Conservation (phyloP, 2,888 invertebrate species). For the Plusia festucae region DNA sequence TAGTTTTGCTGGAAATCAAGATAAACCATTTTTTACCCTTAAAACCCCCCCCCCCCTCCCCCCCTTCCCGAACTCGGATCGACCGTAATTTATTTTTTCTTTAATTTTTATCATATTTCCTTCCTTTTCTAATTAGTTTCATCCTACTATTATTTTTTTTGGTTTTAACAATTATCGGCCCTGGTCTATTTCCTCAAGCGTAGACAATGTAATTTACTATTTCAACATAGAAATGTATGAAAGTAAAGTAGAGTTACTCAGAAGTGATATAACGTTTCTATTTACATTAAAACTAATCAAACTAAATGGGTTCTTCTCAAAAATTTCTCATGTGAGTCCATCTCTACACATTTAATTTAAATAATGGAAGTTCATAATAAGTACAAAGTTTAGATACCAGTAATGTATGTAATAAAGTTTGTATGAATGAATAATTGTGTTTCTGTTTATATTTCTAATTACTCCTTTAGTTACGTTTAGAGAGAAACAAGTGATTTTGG, state of each 20-base stretch:
- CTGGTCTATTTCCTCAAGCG: too few relatives aligned
- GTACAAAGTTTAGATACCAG: not conserved
- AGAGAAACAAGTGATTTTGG: too few relatives aligned
- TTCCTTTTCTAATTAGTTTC: too few relatives aligned
- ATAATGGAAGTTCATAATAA: not conserved
- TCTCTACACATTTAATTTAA: not conserved
- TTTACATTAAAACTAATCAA: constrained; percentile 29
- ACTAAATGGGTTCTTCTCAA: constrained; percentile 17
- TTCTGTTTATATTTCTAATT: not conserved
- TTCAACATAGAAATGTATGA: constrained; percentile 7
- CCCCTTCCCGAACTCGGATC: too few relatives aligned
- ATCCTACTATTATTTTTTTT: too few relatives aligned
- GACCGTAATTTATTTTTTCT: too few relatives aligned
- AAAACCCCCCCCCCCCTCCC: too few relatives aligned
- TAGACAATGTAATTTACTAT: not conserved
- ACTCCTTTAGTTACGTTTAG: too few relatives aligned
- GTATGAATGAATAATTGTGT: not conserved
- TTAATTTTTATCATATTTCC: too few relatives aligned
- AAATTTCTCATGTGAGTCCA: constrained; percentile 17
- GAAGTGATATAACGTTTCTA: constrained; percentile 9
- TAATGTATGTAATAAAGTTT: not conserved
- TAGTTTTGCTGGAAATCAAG: too few relatives aligned
- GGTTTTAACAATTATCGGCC: too few relatives aligned
- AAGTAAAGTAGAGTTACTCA: constrained; percentile 9
- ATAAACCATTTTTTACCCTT: too few relatives aligned